phyloP scores from a whole-genome alignment of 1,140 invertebrate genomes.

The Choristoneura fumiferana region DNA sequence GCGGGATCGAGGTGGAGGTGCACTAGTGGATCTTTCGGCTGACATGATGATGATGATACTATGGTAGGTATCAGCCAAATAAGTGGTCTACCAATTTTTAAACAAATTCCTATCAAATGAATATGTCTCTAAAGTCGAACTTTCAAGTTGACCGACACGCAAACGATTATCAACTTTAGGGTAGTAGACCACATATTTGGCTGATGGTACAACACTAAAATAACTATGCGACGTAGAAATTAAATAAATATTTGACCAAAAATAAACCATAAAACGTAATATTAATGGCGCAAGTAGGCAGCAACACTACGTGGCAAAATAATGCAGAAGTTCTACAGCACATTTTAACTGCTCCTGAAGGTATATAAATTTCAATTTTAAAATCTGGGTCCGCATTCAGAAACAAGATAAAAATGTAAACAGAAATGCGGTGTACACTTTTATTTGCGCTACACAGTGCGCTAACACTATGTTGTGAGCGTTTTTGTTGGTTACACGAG shows the following conservation, averaged over 20 bases:
- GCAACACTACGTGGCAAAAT: slow-evolving; percentile 30
- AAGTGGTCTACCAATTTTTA: no score
- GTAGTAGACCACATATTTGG: no score
- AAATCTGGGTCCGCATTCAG: slow-evolving; percentile 34
- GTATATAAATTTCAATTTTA: slow-evolving; percentile 51
- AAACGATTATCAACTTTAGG: no score
- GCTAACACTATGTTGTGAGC: slow-evolving; percentile 18
- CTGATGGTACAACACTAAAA: neutral
- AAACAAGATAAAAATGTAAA: slow-evolving; percentile 24
- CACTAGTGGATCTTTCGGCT: no score
- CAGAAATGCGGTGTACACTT: slow-evolving; percentile 26
- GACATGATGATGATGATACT: no score
- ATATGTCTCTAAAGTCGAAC: no score
- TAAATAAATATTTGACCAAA: slow-evolving; percentile 1
- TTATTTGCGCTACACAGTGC: slow-evolving; percentile 23
- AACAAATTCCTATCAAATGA: no score
- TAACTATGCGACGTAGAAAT: neutral
- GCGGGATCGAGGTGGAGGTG: no score
- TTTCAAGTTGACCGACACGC: no score
- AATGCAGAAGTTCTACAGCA: slow-evolving; percentile 26
- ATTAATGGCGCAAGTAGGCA: neutral
- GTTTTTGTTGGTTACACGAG: neutral
- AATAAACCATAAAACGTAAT: neutral
- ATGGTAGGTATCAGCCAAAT: no score
- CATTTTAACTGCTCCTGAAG: slow-evolving; percentile 40